Evolutionary conservation across 1,140 invertebrate genomes (phyloP).

Genomic region (Macrotrachela quadricornifera): DNA sequence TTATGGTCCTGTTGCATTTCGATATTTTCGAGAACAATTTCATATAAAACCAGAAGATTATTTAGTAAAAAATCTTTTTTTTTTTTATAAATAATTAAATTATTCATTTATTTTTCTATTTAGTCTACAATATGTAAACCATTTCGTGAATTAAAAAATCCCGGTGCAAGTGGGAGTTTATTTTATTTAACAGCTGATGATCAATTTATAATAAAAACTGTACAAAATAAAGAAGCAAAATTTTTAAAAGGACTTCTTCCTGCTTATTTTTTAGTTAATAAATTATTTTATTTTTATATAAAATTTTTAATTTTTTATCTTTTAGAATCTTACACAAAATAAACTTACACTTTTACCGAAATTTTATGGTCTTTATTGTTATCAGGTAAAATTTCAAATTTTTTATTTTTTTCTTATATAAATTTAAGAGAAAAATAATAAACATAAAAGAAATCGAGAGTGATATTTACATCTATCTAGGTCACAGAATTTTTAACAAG

Average conservation of each 20-base stretch:
- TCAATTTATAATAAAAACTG: conserved; percentile 99
- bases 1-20: conserved; percentile 94
- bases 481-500: neutral
- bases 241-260: conserved; percentile 94
- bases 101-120: conserved; percentile 17
- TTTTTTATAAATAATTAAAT: conserved; percentile 12
- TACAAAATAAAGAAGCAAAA: conserved; percentile 96
- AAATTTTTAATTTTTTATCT: neutral
- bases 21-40: conserved; percentile 94
- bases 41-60: conserved; percentile 96
- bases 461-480: conserved; percentile 15
- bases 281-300: too few relatives aligned
- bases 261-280: conserved; percentile 53
- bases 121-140: conserved; percentile 89
- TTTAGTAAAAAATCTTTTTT: conserved; percentile 42
- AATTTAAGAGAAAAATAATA: conserved; percentile 24
- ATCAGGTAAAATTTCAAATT: neutral
- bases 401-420: conserved; percentile 14
- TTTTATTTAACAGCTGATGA: conserved; percentile 97
- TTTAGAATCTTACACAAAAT: conserved; percentile 73
- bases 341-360: conserved; percentile 85
- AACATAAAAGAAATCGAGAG: neutral
- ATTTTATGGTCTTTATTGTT: conserved; percentile 87
- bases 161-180: conserved; percentile 93
- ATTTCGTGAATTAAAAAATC: conserved; percentile 80